Conservation (phyloP, 2,888 invertebrate species). For the Drosophila nigritarsus region DNA sequence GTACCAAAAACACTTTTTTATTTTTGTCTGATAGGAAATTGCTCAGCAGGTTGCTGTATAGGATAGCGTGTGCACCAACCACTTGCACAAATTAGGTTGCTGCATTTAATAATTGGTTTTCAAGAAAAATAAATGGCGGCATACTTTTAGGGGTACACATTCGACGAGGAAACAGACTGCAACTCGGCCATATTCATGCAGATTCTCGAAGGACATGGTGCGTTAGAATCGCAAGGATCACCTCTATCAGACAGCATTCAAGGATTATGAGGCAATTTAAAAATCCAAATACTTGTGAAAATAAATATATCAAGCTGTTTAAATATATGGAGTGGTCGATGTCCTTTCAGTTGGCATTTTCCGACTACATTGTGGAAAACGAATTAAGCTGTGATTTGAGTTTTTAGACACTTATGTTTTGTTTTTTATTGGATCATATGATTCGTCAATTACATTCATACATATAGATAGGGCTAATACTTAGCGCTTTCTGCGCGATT, state of each 20-base stretch:
- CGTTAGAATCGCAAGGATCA: too few species aligned
- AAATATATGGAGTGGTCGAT: not conserved
- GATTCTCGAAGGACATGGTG: too few species aligned
- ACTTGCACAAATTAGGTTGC: not conserved
- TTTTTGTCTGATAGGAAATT: not conserved
- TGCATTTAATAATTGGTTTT: not conserved
- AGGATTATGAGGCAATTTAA: not conserved
- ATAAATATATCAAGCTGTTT: not conserved
- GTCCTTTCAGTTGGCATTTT: not conserved
- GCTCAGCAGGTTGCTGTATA: not conserved
- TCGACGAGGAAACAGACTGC: not conserved
- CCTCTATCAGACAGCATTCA: not conserved
- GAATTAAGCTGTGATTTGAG: not conserved
- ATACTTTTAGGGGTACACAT: not conserved
- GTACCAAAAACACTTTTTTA: not conserved
- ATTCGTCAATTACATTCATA: constrained; percentile 75
- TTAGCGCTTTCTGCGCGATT: constrained; percentile 72
- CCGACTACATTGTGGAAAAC: not conserved
- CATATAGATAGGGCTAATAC: constrained; percentile 71
- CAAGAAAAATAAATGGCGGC: not conserved
- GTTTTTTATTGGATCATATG: constrained; percentile 64
- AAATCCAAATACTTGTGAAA: not conserved
- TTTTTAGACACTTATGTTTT: constrained; percentile 33
- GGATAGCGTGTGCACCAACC: not conserved
- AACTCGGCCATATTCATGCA: too few species aligned